Evolutionary conservation across 2,888 invertebrate species (phyloP).

Genomic region (Teleiodes luculella): DNA sequence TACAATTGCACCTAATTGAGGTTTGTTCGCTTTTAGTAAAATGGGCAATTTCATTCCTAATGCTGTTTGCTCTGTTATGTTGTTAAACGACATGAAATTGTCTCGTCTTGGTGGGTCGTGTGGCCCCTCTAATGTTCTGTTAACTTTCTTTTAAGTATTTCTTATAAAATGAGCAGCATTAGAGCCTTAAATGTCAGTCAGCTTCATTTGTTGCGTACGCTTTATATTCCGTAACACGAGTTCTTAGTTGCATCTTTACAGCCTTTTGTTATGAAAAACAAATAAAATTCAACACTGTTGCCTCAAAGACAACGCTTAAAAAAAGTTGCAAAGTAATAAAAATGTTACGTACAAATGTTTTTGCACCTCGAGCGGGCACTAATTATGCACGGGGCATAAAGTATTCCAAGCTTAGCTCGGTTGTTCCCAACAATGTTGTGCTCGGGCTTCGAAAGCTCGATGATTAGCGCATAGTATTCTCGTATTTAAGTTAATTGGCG

Average conservation of each 20-base stretch:
- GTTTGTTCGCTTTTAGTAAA: conserved; percentile 74
- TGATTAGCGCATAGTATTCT: conserved; percentile 52
- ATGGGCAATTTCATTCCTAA: conserved; percentile 68
- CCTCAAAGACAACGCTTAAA: not conserved
- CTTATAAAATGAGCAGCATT: conserved; percentile 7
- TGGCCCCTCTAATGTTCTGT: conserved; percentile 9
- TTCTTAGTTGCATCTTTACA: not conserved
- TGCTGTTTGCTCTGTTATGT: conserved; percentile 50
- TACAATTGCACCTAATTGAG: conserved; percentile 72
- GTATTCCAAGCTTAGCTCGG: not conserved
- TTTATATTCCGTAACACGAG: not conserved
- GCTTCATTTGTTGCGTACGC: not conserved
- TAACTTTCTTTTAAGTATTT: conserved; percentile 16
- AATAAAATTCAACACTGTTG: conserved; percentile 3
- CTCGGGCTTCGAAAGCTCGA: conserved; percentile 21
- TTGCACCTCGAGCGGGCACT: conserved; percentile 3
- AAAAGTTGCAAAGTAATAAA: conserved; percentile 1
- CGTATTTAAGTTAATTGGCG: conserved; percentile 64
- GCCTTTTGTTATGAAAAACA: not conserved
- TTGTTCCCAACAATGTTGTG: conserved; percentile 28
- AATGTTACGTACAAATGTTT: conserved; percentile 5
- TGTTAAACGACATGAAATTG: conserved; percentile 47
- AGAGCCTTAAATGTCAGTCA: not conserved
- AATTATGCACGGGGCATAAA: conserved; percentile 8
- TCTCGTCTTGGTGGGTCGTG: conserved; percentile 26